Evolutionary conservation across 2,797 vertebrate genomes (phyloP).

Genomic region (Picus viridis): DNA sequence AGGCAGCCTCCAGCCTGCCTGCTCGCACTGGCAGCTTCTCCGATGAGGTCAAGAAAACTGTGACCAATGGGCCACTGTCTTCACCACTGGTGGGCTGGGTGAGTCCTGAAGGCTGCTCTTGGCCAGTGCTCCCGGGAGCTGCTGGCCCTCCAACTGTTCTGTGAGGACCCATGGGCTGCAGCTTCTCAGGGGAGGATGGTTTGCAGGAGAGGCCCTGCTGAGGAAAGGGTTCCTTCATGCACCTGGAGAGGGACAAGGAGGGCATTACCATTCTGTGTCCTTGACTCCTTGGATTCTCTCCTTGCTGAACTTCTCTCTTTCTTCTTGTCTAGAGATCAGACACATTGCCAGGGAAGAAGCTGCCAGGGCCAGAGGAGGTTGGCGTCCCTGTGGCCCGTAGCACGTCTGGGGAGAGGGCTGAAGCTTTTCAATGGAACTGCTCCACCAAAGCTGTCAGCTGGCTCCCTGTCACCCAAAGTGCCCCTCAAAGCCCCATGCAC

Average conservation of each 20-base stretch:
- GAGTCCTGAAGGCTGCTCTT: neutral
- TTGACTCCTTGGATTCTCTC: neutral
- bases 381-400: slow-evolving; percentile 81
- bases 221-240: neutral
- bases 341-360: slow-evolving; percentile 78
- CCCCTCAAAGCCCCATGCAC: slow-evolving; percentile 56
- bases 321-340: slow-evolving; percentile 81
- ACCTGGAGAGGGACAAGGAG: neutral
- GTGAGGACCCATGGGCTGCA: neutral
- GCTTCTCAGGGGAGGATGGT: accelerated
- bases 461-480: slow-evolving; percentile 65
- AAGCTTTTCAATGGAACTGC: slow-evolving; percentile 74
- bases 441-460: slow-evolving; percentile 73
- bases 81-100: slow-evolving; percentile 85
- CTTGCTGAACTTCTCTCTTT: neutral
- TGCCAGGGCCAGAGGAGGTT: slow-evolving; percentile 80
- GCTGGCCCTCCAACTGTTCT: neutral
- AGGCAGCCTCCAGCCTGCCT: slow-evolving; percentile 75
- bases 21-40: slow-evolving; percentile 69
- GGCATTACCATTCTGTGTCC: neutral
- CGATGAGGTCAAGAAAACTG: slow-evolving; percentile 80
- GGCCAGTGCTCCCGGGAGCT: neutral
- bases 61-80: slow-evolving; percentile 78
- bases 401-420: neutral
- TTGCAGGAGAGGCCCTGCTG: neutral